These are phyloP conservation scores for Barypeithes pellucidus DNA, from an alignment of 2,888 invertebrate genomes.

Conservation along the genomic window DNA sequence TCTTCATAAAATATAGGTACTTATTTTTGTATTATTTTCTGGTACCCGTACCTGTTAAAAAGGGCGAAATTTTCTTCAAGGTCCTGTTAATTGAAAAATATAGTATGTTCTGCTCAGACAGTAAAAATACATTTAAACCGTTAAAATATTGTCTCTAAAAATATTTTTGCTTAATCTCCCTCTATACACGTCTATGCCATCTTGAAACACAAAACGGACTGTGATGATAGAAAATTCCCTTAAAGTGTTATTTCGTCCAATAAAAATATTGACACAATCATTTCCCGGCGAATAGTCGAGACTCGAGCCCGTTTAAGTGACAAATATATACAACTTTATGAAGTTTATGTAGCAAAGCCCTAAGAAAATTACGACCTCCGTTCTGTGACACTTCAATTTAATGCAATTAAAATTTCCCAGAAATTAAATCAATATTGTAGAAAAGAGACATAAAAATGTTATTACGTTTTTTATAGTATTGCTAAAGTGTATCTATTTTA, in stretches of 20 bases:
- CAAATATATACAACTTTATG: slow-evolving; percentile 49
- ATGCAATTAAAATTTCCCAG: slow-evolving; percentile 46
- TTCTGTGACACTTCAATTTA: slow-evolving; percentile 38
- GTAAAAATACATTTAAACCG: not conserved
- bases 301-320: slow-evolving; percentile 37
- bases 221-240: slow-evolving; percentile 43
- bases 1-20: too few relatives aligned
- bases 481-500: not conserved
- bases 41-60: too few relatives aligned
- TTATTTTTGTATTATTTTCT: too few relatives aligned
- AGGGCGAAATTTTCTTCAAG: too few relatives aligned
- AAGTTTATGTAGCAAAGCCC: slow-evolving; percentile 39
- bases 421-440: slow-evolving; percentile 30
- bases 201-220: slow-evolving; percentile 35
- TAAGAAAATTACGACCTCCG: slow-evolving; percentile 43
- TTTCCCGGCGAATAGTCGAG: slow-evolving; percentile 33
- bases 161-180: not conserved
- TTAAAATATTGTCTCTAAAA: not conserved
- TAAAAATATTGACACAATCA: slow-evolving; percentile 50
- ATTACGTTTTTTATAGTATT: slow-evolving; percentile 6
- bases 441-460: slow-evolving; percentile 20
- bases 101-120: too few relatives aligned
- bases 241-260: slow-evolving; percentile 48
- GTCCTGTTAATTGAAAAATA: too few relatives aligned
- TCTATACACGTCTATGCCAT: slow-evolving; percentile 7